Conservation (phyloP, 2,797 vertebrate species). For the Ficedula albicollis region DNA sequence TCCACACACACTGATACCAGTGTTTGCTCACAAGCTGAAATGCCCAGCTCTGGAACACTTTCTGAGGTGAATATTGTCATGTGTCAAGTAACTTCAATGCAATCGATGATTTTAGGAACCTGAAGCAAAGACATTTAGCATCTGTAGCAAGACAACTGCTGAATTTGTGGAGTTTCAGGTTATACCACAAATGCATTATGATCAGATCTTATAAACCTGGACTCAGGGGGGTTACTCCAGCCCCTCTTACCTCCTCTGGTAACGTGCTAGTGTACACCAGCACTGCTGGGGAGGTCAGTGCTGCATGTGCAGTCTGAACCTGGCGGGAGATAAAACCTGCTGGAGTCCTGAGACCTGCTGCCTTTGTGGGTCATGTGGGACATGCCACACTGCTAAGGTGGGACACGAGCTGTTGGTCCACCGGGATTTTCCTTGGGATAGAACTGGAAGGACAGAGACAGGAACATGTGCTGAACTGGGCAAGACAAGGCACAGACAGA, state of each 20-base stretch:
- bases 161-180: neutral
- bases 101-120: neutral
- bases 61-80: neutral
- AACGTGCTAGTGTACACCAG: neutral
- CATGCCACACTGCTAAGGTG: neutral
- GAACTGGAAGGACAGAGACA: neutral
- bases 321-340: neutral
- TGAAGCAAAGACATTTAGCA: neutral
- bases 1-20: neutral
- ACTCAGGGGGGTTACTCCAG: neutral
- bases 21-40: neutral
- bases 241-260: neutral
- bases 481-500: neutral
- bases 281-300: neutral
- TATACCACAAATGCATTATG: neutral
- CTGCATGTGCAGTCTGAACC: neutral
- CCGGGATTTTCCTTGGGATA: neutral
- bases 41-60: neutral
- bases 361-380: no score
- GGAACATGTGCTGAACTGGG: neutral
- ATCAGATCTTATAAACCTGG: neutral
- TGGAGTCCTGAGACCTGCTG: neutral
- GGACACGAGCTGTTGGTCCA: neutral
- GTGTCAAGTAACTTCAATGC: neutral
- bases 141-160: neutral